Percentiles rank a stretch among this genome's conserved stretches.
phyloP scores from a whole-genome alignment of 64 coral and sea anemone genomes.

The Montipora cactus region DNA sequence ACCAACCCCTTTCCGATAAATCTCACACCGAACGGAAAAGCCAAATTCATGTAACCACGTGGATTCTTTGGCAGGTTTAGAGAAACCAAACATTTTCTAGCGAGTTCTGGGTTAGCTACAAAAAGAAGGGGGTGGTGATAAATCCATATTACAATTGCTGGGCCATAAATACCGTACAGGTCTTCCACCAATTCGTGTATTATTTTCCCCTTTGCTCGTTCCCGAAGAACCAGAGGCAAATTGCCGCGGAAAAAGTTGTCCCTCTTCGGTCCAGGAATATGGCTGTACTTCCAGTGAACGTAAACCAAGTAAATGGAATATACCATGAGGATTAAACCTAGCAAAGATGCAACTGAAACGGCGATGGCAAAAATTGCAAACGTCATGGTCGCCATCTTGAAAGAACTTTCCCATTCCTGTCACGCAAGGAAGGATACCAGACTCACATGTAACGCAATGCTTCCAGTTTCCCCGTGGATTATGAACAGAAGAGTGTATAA shows the following conservation, averaged over 20 bases:
- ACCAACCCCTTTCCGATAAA: conserved; percentile 65
- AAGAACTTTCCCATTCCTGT: too few species aligned
- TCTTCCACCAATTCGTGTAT: conserved; percentile 2
- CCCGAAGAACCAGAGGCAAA: not conserved
- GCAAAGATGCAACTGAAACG: not conserved
- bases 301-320: conserved; percentile 54
- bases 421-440: too few species aligned
- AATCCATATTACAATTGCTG: conserved; percentile 54
- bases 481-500: too few species aligned
- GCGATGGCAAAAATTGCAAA: not conserved
- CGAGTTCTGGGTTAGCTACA: conserved; percentile 55
- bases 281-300: conserved; percentile 70
- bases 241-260: conserved; percentile 65
- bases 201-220: conserved; percentile 4
- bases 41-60: not conserved
- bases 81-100: conserved; percentile 49
- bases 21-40: conserved; percentile 42
- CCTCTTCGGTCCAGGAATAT: conserved; percentile 71
- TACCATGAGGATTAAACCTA: not conserved
- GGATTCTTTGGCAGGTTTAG: conserved; percentile 56
- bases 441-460: too few species aligned
- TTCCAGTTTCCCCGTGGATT: too few species aligned
- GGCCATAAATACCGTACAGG: conserved; percentile 39
- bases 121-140: conserved; percentile 30
- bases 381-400: not conserved